Evolutionary conservation across 1,140 invertebrate species (phyloP), one percentile per base, ranked within the genome.

Genomic region (Liolophura sinensis): DNA sequence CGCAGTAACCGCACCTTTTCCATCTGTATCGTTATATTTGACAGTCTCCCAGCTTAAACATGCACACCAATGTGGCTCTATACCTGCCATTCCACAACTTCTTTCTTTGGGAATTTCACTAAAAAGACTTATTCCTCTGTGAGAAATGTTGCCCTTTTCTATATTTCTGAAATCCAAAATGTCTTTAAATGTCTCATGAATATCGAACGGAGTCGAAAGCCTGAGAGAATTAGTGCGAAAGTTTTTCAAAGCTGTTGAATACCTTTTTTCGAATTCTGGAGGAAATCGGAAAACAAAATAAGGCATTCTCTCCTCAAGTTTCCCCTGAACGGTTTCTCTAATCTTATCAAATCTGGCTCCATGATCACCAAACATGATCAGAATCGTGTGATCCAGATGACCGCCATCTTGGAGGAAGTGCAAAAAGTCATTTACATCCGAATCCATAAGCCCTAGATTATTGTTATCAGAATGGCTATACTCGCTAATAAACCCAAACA

Each of bases 191-290:
- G 80, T 84, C 7, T 55, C 68, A 51, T 83, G 77, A 1, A 84
- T 61, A 61, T 83, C 82, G 64, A 80, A 82, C 5, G 75, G 76
- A 5, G 78, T 80, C 14, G 76, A 81, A 22, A 82, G 56, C 12
- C 72, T 59, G 16, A 72, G 59, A 18, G 73, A 62, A 68, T 96
- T 96, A 16, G 78, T 71, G 60, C 85, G 85, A n/a, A 96, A 76
- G 65, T 92, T 92, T 20, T 84, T 73, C 52, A 88, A 88, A 1
- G 90, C 88, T 40, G 27, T 27, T 40, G 68, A 60, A 59, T 60
- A 57, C 50, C 24, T 31, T 60, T 31, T 24, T 24, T 20, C 20
- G 16, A 62, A 67, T 22, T 48, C 22, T n/a, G 49, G 1, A 20
- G 68, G 68, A 14, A 67, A 46, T 52, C 46, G 52, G 48, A 70